Conservation (phyloP, 23 tunicate genomes). For the Clavelina lepadiformis region DNA sequence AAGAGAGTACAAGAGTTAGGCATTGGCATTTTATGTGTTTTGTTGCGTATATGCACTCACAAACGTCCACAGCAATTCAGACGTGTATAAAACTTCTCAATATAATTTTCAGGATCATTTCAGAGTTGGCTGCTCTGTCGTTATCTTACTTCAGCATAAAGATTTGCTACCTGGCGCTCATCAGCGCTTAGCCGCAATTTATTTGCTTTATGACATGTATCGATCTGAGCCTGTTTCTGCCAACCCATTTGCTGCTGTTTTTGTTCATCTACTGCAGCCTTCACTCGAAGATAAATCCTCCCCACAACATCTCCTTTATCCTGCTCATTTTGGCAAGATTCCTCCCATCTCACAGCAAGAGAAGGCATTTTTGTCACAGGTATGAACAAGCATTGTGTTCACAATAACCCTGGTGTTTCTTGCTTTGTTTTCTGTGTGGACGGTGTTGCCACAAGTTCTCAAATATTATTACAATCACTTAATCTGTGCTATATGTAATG, state of each 20-base stretch:
- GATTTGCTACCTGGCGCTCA: conserved; percentile 79
- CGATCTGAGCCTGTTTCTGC: conserved; percentile 62
- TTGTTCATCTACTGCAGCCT: conserved; percentile 67
- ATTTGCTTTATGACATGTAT: conserved; percentile 84
- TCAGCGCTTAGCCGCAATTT: conserved; percentile 82
- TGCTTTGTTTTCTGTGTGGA: too few species aligned
- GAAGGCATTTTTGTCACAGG: conserved; percentile 69
- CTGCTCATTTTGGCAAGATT: conserved; percentile 44
- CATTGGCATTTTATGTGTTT: too few species aligned
- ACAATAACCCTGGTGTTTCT: too few species aligned
- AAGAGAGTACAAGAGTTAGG: too few species aligned
- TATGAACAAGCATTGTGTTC: too few species aligned
- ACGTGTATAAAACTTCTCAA: too few species aligned
- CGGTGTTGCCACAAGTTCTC: too few species aligned
- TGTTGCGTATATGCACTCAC: too few species aligned
- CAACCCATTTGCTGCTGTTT: conserved; percentile 88
- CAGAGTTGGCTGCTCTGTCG: conserved; percentile 72
- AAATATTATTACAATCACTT: neutral
- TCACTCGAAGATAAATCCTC: conserved; percentile 12
- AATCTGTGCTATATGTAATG: too few species aligned
- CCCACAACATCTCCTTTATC: neutral
- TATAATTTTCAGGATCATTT: conserved; percentile 60
- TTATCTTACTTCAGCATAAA: conserved; percentile 68
- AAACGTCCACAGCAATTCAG: too few species aligned
- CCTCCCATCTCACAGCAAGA: conserved; percentile 55